phyloP scores from a whole-genome alignment of 2,797 vertebrate species.

The Gastrophryne carolinensis region DNA sequence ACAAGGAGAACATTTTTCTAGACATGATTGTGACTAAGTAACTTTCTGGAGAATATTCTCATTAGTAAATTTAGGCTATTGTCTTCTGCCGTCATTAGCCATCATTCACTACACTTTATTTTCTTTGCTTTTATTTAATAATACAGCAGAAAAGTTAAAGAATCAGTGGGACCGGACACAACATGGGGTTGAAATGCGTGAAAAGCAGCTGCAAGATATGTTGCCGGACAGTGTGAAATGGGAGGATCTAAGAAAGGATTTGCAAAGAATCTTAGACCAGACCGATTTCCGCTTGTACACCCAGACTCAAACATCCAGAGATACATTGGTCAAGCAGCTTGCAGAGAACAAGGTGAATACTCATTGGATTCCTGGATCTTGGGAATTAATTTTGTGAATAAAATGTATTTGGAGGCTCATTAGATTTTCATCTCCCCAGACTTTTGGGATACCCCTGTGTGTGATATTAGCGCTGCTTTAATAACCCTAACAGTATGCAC shows the following conservation, averaged over 20 bases:
- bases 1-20: too few relatives aligned
- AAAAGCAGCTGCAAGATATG: slow-evolving; percentile 88
- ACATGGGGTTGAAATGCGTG: slow-evolving; percentile 83
- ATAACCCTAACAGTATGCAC: too few relatives aligned
- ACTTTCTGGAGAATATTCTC: too few relatives aligned
- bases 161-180: slow-evolving; percentile 92
- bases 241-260: slow-evolving; percentile 82
- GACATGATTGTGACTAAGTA: too few relatives aligned
- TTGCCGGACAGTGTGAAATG: slow-evolving; percentile 85
- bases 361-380: background rate
- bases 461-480: too few relatives aligned
- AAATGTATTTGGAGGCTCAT: too few relatives aligned
- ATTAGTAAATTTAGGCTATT: too few relatives aligned
- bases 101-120: too few relatives aligned
- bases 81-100: too few relatives aligned
- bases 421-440: too few relatives aligned
- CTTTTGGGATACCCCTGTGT: too few relatives aligned
- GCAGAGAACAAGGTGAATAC: slow-evolving; percentile 83
- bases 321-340: slow-evolving; percentile 83
- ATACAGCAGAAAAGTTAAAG: slow-evolving; percentile 86
- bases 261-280: slow-evolving; percentile 80
- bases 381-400: too few relatives aligned
- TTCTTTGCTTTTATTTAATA: background rate
- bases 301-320: slow-evolving; percentile 77
- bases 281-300: slow-evolving; percentile 77